Base-by-base conservation (phyloP, 2,888 invertebrate species). In the Drosophila meridiana region DNA sequence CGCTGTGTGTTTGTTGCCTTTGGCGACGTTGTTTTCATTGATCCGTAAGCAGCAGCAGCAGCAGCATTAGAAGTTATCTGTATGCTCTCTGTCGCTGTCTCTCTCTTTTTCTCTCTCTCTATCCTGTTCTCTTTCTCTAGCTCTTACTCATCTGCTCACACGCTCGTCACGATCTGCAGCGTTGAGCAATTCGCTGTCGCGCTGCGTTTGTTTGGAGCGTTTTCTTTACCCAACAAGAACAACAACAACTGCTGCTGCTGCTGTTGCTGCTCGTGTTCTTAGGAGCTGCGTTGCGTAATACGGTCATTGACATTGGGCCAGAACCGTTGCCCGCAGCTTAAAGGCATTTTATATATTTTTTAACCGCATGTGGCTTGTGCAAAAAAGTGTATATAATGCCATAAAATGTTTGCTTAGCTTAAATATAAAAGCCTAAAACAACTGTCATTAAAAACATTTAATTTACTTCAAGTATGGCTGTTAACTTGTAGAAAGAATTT, bases 261-360 rank as follows among this genome's bases (percentile, higher is more conserved):
- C 7, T 34, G 45, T 28, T 60, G 38, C 55, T 73, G 68, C 67
- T 69, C 68, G 64, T 60, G 66, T 76, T 80, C 80, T 79, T 65
- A 73, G 66, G 68, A 63, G 78, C 76, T 78, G 78, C 69, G 89
- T 90, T 90, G 89, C 91, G 91, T 90, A 90, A 90, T 90, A 90
- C 90, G 90, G 90, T 90, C 90, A 84, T 91, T 90, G 90, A 91
- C 90, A 71, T 78, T 57, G 36, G 56, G 69, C 73, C 50, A 66
- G 60, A 61, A 78, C 71, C 84, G 73, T 76, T 69, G 76, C 32
- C 64, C 48, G 57, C 28, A 58, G 71, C 76, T 83, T 75, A 69
- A 32, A 75, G 67, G 42, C 69, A 71, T 66, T 78, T 69, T 64
- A 52, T 52, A 52, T 67, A 36, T 38, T 42, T 56, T 34, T 30